These are phyloP conservation scores for Coptodon bakossiorum DNA, from an alignment of 2,113 vertebrate species.

Conservation along the genomic window DNA sequence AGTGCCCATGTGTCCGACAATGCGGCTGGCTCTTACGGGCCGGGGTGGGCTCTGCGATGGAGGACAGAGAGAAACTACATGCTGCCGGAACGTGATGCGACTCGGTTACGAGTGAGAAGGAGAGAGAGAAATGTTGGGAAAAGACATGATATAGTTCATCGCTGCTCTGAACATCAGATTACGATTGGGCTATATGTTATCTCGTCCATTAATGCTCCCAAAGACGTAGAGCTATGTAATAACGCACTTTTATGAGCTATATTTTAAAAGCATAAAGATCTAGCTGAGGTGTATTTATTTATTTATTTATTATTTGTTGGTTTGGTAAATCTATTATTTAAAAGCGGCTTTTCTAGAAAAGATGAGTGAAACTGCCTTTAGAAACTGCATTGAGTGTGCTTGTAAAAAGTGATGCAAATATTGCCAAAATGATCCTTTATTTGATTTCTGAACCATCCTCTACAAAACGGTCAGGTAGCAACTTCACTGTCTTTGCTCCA, in stretches of 20 bases:
- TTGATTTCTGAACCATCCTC: not conserved
- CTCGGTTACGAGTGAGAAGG: not conserved
- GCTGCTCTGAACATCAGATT: not conserved
- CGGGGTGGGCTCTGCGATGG: slow-evolving; percentile 56
- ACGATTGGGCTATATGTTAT: not conserved
- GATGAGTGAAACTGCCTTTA: not conserved
- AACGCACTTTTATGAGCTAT: not conserved
- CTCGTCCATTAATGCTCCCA: not conserved
- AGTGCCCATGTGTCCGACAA: slow-evolving; percentile 54
- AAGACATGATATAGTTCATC: not conserved
- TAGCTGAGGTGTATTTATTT: not conserved
- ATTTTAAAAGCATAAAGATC: not conserved
- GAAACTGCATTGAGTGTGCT: not conserved
- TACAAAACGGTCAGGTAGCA: not conserved
- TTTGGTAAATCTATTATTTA: not conserved
- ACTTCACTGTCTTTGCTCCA: not conserved
- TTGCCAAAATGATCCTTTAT: not conserved
- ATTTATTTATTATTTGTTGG: not conserved
- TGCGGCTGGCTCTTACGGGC: slow-evolving; percentile 49
- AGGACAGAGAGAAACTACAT: slow-evolving; percentile 3
- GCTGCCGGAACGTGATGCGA: slow-evolving; percentile 19
- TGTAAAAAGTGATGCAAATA: not conserved
- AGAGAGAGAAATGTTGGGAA: not conserved
- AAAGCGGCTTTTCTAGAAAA: not conserved
- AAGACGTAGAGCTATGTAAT: not conserved